Evolutionary conservation across 2,888 invertebrate species (phyloP).

Genomic region (Apamea epomidion): DNA sequence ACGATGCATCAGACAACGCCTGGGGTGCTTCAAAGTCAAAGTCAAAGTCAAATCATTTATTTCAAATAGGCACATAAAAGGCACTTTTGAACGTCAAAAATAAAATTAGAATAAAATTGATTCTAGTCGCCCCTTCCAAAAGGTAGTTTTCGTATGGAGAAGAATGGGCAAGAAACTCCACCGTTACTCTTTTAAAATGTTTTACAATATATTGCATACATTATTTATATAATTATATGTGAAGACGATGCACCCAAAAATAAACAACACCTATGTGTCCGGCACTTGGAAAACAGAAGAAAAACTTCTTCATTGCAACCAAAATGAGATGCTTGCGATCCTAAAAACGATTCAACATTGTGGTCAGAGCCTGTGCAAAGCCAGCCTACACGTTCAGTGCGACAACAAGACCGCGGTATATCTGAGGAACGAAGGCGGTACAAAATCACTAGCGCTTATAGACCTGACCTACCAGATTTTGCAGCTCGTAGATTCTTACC

Average conservation of each 20-base stretch:
- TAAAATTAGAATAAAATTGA: no score
- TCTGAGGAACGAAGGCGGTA: not conserved
- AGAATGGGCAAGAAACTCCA: no score
- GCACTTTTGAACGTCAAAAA: no score
- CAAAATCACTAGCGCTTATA: not conserved
- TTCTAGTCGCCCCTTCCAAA: no score
- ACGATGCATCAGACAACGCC: slow-evolving; percentile 4
- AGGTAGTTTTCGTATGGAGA: no score
- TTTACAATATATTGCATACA: no score
- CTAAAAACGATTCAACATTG: not conserved
- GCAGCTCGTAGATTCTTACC: not conserved
- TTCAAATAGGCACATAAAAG: no score
- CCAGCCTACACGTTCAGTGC: slow-evolving; percentile 1
- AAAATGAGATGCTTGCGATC: slow-evolving; percentile 3
- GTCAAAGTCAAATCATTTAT: no score
- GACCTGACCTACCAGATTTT: not conserved
- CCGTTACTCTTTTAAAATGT: no score
- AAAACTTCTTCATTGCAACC: slow-evolving; percentile 1
- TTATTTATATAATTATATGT: no score
- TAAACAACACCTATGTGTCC: slow-evolving; percentile 2
- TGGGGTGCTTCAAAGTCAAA: slow-evolving; percentile 3
- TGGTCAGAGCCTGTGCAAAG: not conserved
- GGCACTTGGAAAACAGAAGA: not conserved
- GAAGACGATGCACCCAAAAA: no score
- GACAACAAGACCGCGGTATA: slow-evolving; percentile 2